Evolutionary conservation across 1,140 invertebrate species (phyloP), one percentile per base, ranked within the genome.

Genomic region (Drosophila tani): DNA sequence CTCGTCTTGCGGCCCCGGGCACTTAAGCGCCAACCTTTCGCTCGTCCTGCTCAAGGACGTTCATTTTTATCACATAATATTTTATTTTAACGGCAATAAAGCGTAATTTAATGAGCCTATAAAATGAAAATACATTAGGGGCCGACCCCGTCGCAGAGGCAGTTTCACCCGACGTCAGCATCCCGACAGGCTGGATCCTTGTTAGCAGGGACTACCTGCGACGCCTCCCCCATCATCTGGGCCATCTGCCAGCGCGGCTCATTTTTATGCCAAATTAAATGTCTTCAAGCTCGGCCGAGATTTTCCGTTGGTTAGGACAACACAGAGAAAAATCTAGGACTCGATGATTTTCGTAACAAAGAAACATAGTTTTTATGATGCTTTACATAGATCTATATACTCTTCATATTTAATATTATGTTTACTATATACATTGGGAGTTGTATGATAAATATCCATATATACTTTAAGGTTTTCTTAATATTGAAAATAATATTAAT

Each of bases 61-160:
- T 79, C 75, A 77, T 90, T 90, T 90, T 90, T 90, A 90, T 90
- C 85, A 90, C 85, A 90, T 90, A 75, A 90, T 90, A 90, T 91
- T 85, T 90, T 90, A 90, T 90, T 90, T 90, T 90, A 90, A 90
- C 81, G 85, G 86, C 86, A 91, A 90, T 90, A 90, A 90, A 90
- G 86, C 86, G 85, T 85, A 90, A 90, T 90, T 90, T 90, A 90
- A 90, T 91, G 85, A 90, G 86, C 85, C 85, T 77, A 90, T 90
- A 90, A 90, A 90, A 90, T 64, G 86, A 85, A 90, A 88, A 88
- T 82, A 88, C 86, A 88, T 88, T 88, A 85, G 68, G n/a, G 60
- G 27, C 45, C 9, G 27, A 9, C 62, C 46, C 43, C 32, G 50
- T 43, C 43, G 29, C 19, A 29, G n/a, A 56, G 50, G 50, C 35